Conservation (phyloP, 2,888 invertebrate genomes). For the Athetis lepigone region DNA sequence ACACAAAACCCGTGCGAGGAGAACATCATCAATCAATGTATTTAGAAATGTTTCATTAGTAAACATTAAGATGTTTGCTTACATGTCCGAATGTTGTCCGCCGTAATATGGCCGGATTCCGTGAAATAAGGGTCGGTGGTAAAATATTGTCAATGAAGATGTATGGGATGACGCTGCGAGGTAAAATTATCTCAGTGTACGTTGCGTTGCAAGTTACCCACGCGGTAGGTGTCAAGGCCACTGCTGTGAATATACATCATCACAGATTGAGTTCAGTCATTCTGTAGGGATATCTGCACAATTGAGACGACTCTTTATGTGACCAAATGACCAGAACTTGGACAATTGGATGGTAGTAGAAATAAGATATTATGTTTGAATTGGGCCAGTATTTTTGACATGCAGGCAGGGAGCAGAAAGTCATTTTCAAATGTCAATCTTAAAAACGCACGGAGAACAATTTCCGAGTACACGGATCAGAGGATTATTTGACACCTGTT, state of each 20-base stretch:
- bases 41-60: conserved; percentile 90
- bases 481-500: conserved; percentile 1
- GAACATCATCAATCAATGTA: conserved; percentile 88
- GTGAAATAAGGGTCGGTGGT: conserved; percentile 83
- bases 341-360: conserved; percentile 65
- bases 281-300: conserved; percentile 64
- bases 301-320: conserved; percentile 65
- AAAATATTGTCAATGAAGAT: conserved; percentile 81
- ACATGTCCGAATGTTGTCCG: conserved; percentile 87
- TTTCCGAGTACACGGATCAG: not conserved
- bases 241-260: conserved; percentile 79
- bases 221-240: conserved; percentile 81
- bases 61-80: conserved; percentile 91
- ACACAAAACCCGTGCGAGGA: conserved; percentile 85
- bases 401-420: conserved; percentile 6
- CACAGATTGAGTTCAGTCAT: conserved; percentile 71
- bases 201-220: conserved; percentile 66
- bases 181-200: conserved; percentile 74
- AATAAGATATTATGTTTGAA: conserved; percentile 75
- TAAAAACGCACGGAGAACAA: not conserved
- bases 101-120: conserved; percentile 82
- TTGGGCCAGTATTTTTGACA: conserved; percentile 36
- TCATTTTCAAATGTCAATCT: conserved; percentile 11
- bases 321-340: conserved; percentile 60
- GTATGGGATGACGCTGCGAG: conserved; percentile 74